A percentile compares a stretch with the other conserved stretches of the same genome.
Evolutionary conservation across 2,113 vertebrate genomes (phyloP).

Genomic region (Hucho hucho): DNA sequence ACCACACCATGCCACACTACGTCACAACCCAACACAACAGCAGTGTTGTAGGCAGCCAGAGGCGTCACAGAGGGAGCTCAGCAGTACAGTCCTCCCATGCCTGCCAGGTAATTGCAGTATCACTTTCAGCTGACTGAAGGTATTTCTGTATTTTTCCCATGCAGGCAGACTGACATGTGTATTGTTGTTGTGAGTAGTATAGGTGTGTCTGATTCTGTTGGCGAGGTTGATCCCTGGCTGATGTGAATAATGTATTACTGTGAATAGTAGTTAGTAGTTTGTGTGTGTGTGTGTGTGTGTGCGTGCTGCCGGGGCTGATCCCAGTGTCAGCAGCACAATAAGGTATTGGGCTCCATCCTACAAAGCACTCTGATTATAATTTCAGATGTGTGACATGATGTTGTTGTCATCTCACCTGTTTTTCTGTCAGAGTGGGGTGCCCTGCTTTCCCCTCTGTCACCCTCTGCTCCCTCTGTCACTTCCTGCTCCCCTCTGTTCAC

Average conservation of each 20-base stretch:
- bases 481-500: too few species aligned
- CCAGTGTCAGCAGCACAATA: constrained; percentile 52
- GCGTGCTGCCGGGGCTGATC: neutral
- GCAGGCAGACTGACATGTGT: constrained; percentile 32
- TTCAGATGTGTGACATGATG: constrained; percentile 66
- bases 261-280: too few species aligned
- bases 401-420: constrained; percentile 52
- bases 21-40: neutral
- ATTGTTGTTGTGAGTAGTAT: constrained; percentile 19
- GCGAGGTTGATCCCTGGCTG: neutral
- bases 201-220: constrained; percentile 13
- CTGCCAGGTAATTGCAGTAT: constrained; percentile 59
- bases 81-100: constrained; percentile 5
- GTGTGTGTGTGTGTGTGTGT: too few species aligned
- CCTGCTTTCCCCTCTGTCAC: constrained; percentile 45
- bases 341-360: constrained; percentile 54
- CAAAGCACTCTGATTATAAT: constrained; percentile 69
- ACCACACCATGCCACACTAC: too few species aligned
- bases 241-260: too few species aligned
- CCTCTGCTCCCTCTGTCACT: too few species aligned
- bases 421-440: neutral
- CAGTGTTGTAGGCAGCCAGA: neutral
- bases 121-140: constrained; percentile 43
- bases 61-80: neutral
- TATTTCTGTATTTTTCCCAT: constrained; percentile 26